A percentile compares a stretch with the other conserved stretches of the same genome.
Evolutionary conservation across 2,888 invertebrate genomes (phyloP).

Genomic region (Trichopoda pennipes): DNA sequence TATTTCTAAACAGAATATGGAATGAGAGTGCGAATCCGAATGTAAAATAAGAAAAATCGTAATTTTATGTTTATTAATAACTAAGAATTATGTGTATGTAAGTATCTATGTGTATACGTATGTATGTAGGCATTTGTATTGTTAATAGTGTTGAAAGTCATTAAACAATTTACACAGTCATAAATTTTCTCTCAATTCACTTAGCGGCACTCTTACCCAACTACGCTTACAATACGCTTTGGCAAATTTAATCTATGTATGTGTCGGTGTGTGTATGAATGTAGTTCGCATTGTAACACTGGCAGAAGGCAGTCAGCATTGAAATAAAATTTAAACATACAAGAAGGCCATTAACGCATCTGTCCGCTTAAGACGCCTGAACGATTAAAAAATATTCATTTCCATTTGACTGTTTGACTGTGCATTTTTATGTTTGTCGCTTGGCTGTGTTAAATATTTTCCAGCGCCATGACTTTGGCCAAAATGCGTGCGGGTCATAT

Average conservation of each 20-base stretch:
- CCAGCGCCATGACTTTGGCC: slow-evolving; percentile 55
- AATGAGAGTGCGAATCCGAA: background rate
- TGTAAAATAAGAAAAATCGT: slow-evolving; percentile 20
- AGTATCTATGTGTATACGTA: background rate
- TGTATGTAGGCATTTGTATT: slow-evolving; percentile 23
- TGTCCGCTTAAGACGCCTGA: slow-evolving; percentile 78
- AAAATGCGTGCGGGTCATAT: slow-evolving; percentile 40
- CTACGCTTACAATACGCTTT: slow-evolving; percentile 14
- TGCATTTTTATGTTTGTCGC: background rate
- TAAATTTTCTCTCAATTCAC: slow-evolving; percentile 76
- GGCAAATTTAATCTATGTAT: slow-evolving; percentile 43
- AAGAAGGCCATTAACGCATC: slow-evolving; percentile 70
- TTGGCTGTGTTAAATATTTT: slow-evolving; percentile 37
- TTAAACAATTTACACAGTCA: slow-evolving; percentile 72
- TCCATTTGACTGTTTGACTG: slow-evolving; percentile 11
- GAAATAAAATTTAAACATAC: slow-evolving; percentile 74
- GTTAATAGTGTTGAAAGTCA: slow-evolving; percentile 65
- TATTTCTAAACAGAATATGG: background rate
- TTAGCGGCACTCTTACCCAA: slow-evolving; percentile 69
- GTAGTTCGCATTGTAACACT: slow-evolving; percentile 12
- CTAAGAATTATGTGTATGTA: background rate
- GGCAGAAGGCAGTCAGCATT: slow-evolving; percentile 62
- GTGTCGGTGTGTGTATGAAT: no score
- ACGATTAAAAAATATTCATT: slow-evolving; percentile 76
- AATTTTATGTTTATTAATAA: slow-evolving; percentile 59